Conservation (phyloP, 2,113 vertebrate species). For the Sphyrna mokarran region DNA sequence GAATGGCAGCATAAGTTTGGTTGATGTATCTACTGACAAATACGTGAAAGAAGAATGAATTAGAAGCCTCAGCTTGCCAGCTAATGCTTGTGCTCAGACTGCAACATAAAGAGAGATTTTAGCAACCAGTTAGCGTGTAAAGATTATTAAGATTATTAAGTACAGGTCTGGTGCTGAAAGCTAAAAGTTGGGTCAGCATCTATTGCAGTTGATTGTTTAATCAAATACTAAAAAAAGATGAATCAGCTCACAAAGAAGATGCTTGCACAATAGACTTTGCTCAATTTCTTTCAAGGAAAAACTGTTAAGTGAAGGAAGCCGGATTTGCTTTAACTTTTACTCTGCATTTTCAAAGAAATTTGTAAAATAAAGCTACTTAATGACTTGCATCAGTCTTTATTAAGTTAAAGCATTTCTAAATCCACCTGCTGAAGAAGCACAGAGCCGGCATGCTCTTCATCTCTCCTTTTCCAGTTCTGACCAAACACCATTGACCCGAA, state of each 20-base stretch:
- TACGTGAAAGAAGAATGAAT: background rate
- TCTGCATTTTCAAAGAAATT: background rate
- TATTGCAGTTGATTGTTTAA: background rate
- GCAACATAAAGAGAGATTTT: background rate
- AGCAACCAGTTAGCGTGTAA: background rate
- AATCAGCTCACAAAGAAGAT: background rate
- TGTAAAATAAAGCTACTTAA: background rate
- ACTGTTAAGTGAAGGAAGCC: background rate
- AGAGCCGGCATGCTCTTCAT: background rate
- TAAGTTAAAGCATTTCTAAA: background rate
- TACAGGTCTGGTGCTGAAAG: background rate
- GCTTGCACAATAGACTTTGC: background rate
- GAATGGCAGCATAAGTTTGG: background rate
- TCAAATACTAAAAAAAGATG: background rate
- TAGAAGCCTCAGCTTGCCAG: background rate
- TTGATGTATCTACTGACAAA: background rate
- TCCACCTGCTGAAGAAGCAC: background rate
- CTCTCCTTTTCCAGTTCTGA: background rate
- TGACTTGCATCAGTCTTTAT: background rate
- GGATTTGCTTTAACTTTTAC: background rate
- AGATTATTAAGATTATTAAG: background rate
- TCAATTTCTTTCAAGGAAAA: background rate
- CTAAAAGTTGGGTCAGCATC: background rate
- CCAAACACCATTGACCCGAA: background rate
- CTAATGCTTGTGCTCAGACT: background rate